These are phyloP conservation scores for Henicopernis longicauda DNA, from an alignment of 2,113 vertebrate species.

Conservation along the genomic window DNA sequence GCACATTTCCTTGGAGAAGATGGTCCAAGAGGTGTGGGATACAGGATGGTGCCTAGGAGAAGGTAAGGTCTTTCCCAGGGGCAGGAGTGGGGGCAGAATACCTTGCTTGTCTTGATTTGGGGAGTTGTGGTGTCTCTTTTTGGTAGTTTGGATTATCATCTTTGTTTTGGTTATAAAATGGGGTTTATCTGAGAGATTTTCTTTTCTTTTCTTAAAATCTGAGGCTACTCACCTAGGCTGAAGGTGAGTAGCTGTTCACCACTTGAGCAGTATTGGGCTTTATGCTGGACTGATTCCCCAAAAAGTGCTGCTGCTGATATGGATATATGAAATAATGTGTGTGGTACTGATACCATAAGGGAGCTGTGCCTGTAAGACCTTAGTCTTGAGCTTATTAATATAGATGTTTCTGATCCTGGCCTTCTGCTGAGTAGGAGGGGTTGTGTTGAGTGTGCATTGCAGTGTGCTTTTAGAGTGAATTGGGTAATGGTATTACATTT, in stretches of 20 bases:
- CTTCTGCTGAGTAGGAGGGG: neutral
- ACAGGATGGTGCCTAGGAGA: neutral
- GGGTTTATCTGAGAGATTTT: neutral
- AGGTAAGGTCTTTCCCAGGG: neutral
- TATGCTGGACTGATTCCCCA: neutral
- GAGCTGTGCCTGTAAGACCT: neutral
- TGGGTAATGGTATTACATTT: rapidly evolving
- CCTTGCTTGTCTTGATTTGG: neutral
- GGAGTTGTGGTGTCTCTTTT: neutral
- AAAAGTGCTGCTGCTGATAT: rapidly evolving
- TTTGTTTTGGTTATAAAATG: neutral
- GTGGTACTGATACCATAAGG: rapidly evolving
- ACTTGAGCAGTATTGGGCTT: rapidly evolving
- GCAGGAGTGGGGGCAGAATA: neutral
- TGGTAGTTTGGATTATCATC: neutral
- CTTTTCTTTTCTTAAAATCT: neutral
- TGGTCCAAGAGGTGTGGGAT: neutral
- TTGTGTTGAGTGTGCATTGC: neutral
- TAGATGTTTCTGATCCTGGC: neutral
- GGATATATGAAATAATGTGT: rapidly evolving
- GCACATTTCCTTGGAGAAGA: neutral
- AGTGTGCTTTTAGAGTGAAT: neutral
- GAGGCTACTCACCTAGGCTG: neutral
- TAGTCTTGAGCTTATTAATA: rapidly evolving
- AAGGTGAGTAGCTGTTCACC: neutral